Percentiles rank a stretch among this genome's conserved stretches.
These are phyloP conservation scores for Stenichneumon culpator DNA, from an alignment of 2,888 invertebrate species.

Conservation along the genomic window DNA sequence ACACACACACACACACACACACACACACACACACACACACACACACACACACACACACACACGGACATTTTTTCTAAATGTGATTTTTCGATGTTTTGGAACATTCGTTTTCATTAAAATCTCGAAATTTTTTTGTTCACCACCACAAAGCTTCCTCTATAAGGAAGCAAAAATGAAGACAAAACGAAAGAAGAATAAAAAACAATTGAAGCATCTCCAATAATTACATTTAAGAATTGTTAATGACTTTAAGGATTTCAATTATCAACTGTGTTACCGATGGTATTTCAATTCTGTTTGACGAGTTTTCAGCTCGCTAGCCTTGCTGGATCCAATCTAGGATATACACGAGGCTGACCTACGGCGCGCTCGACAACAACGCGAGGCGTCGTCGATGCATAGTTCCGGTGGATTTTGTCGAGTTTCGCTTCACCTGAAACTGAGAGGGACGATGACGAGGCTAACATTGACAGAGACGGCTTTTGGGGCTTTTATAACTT, in stretches of 20 bases:
- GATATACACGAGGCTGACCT: conserved; percentile 20
- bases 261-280: neutral
- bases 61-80: no score
- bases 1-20: no score
- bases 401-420: neutral
- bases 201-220: no score
- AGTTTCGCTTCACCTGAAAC: neutral
- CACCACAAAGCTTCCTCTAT: no score
- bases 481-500: conserved; percentile 74
- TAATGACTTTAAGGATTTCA: neutral
- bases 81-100: no score
- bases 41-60: no score
- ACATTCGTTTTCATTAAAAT: no score
- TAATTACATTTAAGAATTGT: no score
- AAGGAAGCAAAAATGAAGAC: no score
- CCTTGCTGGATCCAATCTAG: conserved; percentile 14
- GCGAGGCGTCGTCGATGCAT: neutral
- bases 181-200: no score
- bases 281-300: conserved; percentile 21
- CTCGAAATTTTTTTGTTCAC: no score
- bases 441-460: neutral
- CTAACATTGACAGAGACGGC: conserved; percentile 22
- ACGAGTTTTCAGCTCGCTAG: conserved; percentile 4
- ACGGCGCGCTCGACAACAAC: neutral
- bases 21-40: no score